A percentile compares a stretch with the other conserved stretches of the same genome.
Evolutionary conservation across 2,113 vertebrate genomes (phyloP).

Genomic region (Hepsetus odoe): DNA sequence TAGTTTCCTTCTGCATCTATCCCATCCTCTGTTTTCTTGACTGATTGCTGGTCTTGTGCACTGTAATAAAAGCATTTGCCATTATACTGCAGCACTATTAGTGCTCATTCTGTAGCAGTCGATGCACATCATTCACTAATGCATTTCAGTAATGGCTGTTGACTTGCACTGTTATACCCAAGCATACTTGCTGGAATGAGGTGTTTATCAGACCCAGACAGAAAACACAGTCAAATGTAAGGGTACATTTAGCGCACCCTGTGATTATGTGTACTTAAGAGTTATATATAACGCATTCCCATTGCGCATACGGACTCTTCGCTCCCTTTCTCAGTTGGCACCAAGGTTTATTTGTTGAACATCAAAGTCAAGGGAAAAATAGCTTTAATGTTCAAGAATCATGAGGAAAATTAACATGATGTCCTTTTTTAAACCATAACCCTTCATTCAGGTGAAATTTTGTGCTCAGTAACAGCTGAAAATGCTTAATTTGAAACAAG

Average conservation of each 20-base stretch:
- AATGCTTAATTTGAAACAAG: not conserved
- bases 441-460: not conserved
- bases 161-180: not conserved
- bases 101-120: not conserved
- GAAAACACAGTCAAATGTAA: conserved; percentile 68
- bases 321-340: conserved; percentile 50
- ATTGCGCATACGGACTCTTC: conserved; percentile 62
- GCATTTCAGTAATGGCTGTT: conserved; percentile 13
- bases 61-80: not conserved
- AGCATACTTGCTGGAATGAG: conserved; percentile 41
- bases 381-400: conserved; percentile 11
- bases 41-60: not conserved
- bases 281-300: conserved; percentile 72
- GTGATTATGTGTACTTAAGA: conserved; percentile 74
- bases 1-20: not conserved
- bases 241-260: conserved; percentile 65
- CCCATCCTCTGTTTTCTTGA: not conserved
- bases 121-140: not conserved
- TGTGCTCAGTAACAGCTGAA: not conserved
- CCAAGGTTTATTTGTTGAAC: conserved; percentile 46
- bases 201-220: conserved; percentile 72
- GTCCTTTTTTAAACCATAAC: not conserved
- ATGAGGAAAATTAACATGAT: conserved; percentile 17
- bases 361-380: conserved; percentile 26
- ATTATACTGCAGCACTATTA: not conserved